Base-by-base conservation (phyloP, 2,888 invertebrate species). In the Drosophila putrida region DNA sequence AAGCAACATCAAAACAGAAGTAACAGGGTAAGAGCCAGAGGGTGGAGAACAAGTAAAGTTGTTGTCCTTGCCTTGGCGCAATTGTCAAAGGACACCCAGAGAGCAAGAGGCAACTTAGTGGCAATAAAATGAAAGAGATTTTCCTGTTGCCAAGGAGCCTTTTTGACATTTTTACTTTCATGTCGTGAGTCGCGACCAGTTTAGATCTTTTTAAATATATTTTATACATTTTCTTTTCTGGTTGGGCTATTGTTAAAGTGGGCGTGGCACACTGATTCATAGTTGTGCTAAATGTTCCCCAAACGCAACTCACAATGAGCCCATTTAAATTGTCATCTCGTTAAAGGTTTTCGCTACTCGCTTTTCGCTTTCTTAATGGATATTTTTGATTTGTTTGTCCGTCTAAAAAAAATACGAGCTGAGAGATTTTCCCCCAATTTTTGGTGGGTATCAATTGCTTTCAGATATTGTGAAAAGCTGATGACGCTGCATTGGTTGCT, bases 401-500 rank as follows among this genome's bases (percentile, higher is more conserved):
- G 39, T 9, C 0, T 13, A 11, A 44, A 50, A 41, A 53, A 41
- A 20, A 20, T 20, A 3, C 20, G 20, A 20, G 20, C 20, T n/a
- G n/a, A 2, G 1, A 20, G 20, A 20, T 20, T 31, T 6, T 31
- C 31, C 31, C 2, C 31, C 8, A 2, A 6, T 6, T 65, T 50
- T 36, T 27, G 49, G 41, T 9, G 9, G 13, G 33, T 36, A 65
- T 77, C 82, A 85, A 83, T 83, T 80, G 70, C 63, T 69, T 69
- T 79, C 60, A 44, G 55, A 59, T 67, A 62, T 47, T 46, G 27
- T 49, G 43, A n/a, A 50, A 65, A 77, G 74, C 80, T 80, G 86
- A 88, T 88, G 83, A 88, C 80, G 87, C 71, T 78, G 83, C 88
- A 83, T 49, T 85, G 83, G 88, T 83, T 88, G 82, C 86, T 78